These are phyloP conservation scores for Tragelaphus imberbis DNA, from an alignment of 2,113 vertebrate genomes.

Conservation along the genomic window DNA sequence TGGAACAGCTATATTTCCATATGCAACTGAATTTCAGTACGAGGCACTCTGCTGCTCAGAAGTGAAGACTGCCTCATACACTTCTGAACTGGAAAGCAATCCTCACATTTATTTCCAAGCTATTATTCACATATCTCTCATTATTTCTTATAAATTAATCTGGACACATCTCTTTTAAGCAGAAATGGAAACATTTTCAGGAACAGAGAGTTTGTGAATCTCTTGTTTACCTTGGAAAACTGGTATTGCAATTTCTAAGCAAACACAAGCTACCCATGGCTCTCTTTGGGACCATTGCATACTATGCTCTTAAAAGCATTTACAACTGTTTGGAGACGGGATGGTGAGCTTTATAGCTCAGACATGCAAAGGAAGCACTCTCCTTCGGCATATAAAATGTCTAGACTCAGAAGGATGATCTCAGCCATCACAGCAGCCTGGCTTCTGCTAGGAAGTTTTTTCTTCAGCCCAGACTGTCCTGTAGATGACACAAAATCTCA, in stretches of 20 bases:
- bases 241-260: not conserved
- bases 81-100: not conserved
- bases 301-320: not conserved
- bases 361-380: slow-evolving; percentile 14
- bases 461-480: not conserved
- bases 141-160: not conserved
- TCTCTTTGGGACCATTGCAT: not conserved
- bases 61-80: not conserved
- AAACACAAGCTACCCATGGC: not conserved
- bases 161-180: not conserved
- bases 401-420: not conserved
- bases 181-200: not conserved
- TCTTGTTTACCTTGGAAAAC: not conserved
- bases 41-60: not conserved
- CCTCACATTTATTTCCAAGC: not conserved
- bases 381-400: not conserved
- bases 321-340: not conserved
- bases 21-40: not conserved
- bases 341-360: not conserved
- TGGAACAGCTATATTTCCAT: not conserved
- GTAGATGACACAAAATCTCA: not conserved
- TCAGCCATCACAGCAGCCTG: not conserved
- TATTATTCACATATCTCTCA: not conserved
- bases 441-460: not conserved
- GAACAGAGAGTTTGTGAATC: not conserved